Conservation (phyloP, 2,797 vertebrate species). For the Synanceia verrucosa region DNA sequence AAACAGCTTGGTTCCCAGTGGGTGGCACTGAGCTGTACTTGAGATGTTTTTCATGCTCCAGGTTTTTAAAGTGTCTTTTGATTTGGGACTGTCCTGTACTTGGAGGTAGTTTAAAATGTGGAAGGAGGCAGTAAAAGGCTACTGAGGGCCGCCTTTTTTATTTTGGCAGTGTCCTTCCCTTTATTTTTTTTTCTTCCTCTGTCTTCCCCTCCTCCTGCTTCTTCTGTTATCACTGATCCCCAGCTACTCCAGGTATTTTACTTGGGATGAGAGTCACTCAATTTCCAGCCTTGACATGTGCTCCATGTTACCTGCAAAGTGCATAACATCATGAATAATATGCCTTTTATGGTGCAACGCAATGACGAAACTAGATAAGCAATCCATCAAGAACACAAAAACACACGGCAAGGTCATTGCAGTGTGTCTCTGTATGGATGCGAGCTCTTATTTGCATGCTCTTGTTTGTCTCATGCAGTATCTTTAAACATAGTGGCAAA, state of each 20-base stretch:
- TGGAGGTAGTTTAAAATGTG: constrained; percentile 48
- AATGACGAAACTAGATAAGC: constrained; percentile 23
- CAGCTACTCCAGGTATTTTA: background rate
- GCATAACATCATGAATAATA: constrained; percentile 15
- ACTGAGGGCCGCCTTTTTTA: background rate
- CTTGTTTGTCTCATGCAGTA: constrained; percentile 54
- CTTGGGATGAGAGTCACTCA: constrained; percentile 7
- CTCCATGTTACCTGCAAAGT: constrained; percentile 14
- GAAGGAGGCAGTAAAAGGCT: constrained; percentile 14
- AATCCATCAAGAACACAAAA: constrained; percentile 61
- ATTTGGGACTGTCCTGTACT: constrained; percentile 64
- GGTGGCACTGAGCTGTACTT: constrained; percentile 77
- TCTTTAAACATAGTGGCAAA: constrained; percentile 61
- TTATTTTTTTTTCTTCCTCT: background rate
- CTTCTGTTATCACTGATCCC: background rate
- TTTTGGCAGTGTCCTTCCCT: background rate
- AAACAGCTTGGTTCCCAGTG: constrained; percentile 84
- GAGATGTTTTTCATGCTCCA: constrained; percentile 78
- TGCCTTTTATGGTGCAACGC: constrained; percentile 6
- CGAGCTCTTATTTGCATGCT: constrained; percentile 41
- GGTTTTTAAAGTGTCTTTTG: constrained; percentile 77
- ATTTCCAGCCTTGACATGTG: constrained; percentile 10
- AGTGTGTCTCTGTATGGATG: constrained; percentile 6
- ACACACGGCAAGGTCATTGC: constrained; percentile 66
- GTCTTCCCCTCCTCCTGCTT: background rate